phyloP scores from a whole-genome alignment of 1,140 invertebrate genomes.

The Diabrotica undecimpunctata region DNA sequence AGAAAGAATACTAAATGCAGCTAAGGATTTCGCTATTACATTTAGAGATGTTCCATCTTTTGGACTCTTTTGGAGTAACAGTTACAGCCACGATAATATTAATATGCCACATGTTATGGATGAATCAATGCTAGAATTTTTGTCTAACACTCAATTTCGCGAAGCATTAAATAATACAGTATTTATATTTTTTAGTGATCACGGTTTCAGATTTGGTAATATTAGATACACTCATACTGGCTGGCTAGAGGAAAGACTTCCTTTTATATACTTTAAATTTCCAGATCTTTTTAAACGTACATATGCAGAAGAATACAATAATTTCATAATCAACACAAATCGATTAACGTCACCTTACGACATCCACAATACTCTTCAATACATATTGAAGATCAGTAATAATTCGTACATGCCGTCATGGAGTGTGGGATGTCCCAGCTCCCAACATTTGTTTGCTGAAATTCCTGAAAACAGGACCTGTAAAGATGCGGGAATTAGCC shows the following conservation, averaged over 20 bases:
- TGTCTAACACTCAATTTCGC: too few relatives aligned
- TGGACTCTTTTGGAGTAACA: conserved; percentile 67
- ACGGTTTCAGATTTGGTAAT: conserved; percentile 74
- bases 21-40: conserved; percentile 55
- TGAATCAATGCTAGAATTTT: conserved; percentile 62
- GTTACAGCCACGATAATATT: conserved; percentile 61
- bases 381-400: conserved; percentile 48
- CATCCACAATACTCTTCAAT: conserved; percentile 59
- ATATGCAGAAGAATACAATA: conserved; percentile 55
- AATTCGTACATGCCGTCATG: conserved; percentile 44
- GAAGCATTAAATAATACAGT: conserved; percentile 59
- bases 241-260: conserved; percentile 84
- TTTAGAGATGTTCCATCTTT: conserved; percentile 56
- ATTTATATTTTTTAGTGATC: conserved; percentile 75
- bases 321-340: conserved; percentile 61
- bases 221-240: conserved; percentile 66
- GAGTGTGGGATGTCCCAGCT: conserved; percentile 57
- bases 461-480: conserved; percentile 67
- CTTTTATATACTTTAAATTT: conserved; percentile 75
- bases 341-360: conserved; percentile 71
- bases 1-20: conserved; percentile 55
- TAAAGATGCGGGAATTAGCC: conserved; percentile 61
- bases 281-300: too few relatives aligned
- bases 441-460: conserved; percentile 63
- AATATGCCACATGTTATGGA: conserved; percentile 59